phyloP scores from a whole-genome alignment of 2,888 invertebrate genomes.

The Atherix ibis region DNA sequence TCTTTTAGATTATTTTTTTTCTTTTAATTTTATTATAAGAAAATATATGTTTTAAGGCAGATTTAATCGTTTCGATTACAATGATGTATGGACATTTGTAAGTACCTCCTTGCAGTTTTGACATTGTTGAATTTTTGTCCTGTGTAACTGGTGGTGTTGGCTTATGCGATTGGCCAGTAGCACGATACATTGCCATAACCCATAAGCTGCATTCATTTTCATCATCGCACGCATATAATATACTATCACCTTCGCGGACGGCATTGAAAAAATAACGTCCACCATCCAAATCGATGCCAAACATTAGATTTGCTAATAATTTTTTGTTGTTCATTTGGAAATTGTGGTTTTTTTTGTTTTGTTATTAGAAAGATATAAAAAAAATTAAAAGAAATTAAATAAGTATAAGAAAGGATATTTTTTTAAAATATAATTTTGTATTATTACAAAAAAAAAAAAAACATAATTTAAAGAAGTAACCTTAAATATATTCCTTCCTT shows the following conservation, averaged over 20 bases:
- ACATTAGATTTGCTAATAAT: slow-evolving; percentile 85
- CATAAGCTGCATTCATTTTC: slow-evolving; percentile 96
- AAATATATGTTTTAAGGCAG: no score
- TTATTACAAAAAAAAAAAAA: no score
- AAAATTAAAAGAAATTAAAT: no score
- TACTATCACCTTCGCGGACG: slow-evolving; percentile 94
- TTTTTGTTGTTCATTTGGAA: no score
- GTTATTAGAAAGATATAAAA: not conserved
- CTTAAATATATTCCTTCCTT: no score
- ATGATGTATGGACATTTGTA: no score
- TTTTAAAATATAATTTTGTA: not conserved
- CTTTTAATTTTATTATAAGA: no score
- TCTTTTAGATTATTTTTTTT: no score
- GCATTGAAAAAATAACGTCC: slow-evolving; percentile 96
- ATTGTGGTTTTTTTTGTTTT: slow-evolving; percentile 4
- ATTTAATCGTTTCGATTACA: no score
- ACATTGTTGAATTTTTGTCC: slow-evolving; percentile 73
- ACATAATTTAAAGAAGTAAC: no score
- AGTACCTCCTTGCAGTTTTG: slow-evolving; percentile 65
- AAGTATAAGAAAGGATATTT: not conserved
- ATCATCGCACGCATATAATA: slow-evolving; percentile 89
- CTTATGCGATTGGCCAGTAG: slow-evolving; percentile 99
- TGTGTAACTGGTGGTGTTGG: slow-evolving; percentile 85
- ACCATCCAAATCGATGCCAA: slow-evolving; percentile 85
- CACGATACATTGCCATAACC: slow-evolving; percentile 98